Evolutionary conservation across 2,797 vertebrate species (phyloP), one percentile per base, ranked within the genome.

Genomic region (Chelidonichthys spinosus): DNA sequence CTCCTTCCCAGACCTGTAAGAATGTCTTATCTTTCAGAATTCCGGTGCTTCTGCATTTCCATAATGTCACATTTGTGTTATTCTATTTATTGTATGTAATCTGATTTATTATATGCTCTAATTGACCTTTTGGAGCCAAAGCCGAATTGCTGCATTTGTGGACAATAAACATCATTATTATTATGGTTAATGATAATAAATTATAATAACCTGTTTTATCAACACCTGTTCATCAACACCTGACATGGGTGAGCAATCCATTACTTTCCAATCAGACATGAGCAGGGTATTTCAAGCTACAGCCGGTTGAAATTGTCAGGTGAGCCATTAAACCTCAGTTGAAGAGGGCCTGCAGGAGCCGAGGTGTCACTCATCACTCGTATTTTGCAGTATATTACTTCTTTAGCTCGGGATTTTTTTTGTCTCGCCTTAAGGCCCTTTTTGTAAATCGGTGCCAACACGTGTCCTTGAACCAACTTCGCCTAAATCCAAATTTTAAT

Each of bases 381-480:
- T 18, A 10, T 25, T 49, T 25, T 78, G 42, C 47, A 58, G 33
- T 71, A 40, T 80, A 79, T 76, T 68, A 74, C n/a, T 79, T 79
- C 64, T 79, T 76, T 73, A 78, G 66, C 72, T 59, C 77, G 7
- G 18, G 46, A 84, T 84, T 68, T 76, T 60, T 54, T 71, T 78
- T 63, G 63, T 77, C 64, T 74, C 71, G 78, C 81, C 79, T 40
- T 63, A 25, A 78, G 85, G 72, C 79, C 52, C 25, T 25, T 11
- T 52, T 70, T 4, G 43, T 56, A 69, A 80, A 74, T 84, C 79
- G 82, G 82, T 81, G 84, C 81, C 83, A 90, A 63, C 67, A 63
- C 33, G 78, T 85, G 74, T 79, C 83, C 84, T 90, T 91, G 69
- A 91, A 86, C 76, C 84, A 80, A 78, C 79, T 88, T 89, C 35